A percentile compares a stretch with the other conserved stretches of the same genome.
phyloP scores from a whole-genome alignment of 2,113 vertebrate genomes.

The Hepsetus odoe region DNA sequence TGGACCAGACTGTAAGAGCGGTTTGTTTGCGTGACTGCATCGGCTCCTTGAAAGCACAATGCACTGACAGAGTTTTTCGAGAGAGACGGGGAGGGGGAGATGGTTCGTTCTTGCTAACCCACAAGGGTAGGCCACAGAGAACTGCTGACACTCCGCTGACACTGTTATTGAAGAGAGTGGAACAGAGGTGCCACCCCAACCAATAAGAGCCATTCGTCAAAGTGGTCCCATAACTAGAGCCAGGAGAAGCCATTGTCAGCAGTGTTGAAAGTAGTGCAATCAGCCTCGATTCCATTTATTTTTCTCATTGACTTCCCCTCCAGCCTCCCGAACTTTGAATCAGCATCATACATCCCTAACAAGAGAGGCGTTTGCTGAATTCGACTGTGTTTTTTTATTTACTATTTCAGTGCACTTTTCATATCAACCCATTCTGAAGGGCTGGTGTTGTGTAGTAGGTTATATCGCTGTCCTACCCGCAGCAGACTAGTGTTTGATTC shows the following conservation, averaged over 20 bases:
- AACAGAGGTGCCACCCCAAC: background rate
- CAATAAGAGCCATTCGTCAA: constrained; percentile 22
- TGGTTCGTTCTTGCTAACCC: background rate
- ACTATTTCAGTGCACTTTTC: background rate
- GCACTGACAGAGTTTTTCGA: background rate
- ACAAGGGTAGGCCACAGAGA: background rate
- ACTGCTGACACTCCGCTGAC: constrained; percentile 12
- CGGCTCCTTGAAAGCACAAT: background rate
- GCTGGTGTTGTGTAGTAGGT: no score
- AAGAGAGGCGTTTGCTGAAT: background rate
- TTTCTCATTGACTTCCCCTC: background rate
- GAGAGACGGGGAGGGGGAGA: background rate
- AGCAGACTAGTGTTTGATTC: no score
- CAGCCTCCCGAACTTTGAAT: background rate
- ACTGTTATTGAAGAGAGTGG: constrained; percentile 2
- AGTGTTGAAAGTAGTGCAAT: background rate
- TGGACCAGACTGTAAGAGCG: constrained; percentile 25
- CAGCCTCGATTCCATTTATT: background rate
- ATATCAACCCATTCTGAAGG: no score
- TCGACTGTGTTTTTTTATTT: background rate
- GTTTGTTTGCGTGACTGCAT: background rate
- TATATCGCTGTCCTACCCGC: no score
- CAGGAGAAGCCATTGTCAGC: constrained; percentile 15
- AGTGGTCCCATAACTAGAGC: constrained; percentile 14
- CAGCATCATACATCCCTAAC: background rate